A percentile compares a stretch with the other conserved stretches of the same genome.
phyloP scores from a whole-genome alignment of 2,797 vertebrate species.

The Tragelaphus eurycerus region DNA sequence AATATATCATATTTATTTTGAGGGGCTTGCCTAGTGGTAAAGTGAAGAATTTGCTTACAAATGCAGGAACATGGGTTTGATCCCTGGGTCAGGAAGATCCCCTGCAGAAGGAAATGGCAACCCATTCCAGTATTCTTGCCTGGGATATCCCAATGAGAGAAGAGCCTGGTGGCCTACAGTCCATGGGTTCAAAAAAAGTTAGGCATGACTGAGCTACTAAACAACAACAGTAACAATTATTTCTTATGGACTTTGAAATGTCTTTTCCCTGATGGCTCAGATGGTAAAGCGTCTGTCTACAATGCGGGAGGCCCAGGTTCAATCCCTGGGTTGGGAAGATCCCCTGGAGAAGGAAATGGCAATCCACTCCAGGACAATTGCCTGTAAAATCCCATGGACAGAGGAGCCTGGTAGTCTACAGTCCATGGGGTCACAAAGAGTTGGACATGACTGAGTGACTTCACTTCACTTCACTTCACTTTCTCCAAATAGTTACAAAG shows the following conservation, averaged over 20 bases:
- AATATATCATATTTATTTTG: neutral
- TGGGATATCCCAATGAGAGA: rapidly evolving
- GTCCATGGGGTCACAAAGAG: no score
- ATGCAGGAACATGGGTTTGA: neutral
- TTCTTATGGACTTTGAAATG: neutral
- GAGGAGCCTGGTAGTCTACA: no score
- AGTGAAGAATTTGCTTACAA: neutral
- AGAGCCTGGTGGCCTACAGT: neutral
- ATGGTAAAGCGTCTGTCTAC: no score
- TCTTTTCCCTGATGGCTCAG: neutral
- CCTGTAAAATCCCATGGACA: no score
- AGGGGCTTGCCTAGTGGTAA: neutral
- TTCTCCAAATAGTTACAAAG: neutral
- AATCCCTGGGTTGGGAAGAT: no score
- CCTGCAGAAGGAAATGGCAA: neutral
- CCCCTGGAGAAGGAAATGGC: no score
- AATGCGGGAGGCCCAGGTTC: no score
- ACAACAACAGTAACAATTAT: neutral
- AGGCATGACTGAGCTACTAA: neutral
- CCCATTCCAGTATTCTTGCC: neutral
- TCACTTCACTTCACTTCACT: no score
- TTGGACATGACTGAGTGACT: no score
- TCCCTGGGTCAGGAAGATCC: neutral
- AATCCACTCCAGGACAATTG: no score
- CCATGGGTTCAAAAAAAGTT: neutral